phyloP scores from a whole-genome alignment of 1,140 invertebrate species.

The Microplitis mediator region DNA sequence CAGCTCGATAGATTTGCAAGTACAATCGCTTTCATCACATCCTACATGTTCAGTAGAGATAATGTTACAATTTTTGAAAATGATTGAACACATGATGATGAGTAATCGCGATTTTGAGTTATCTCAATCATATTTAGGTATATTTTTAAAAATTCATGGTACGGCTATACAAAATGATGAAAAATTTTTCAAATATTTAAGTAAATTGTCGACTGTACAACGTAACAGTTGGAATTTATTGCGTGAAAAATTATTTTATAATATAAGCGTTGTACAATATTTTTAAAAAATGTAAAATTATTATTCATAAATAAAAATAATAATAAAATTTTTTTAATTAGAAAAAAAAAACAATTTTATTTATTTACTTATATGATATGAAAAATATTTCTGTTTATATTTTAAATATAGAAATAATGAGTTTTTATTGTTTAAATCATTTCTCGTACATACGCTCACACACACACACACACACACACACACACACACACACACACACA shows the following conservation, averaged over 20 bases:
- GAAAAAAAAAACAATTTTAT: not conserved
- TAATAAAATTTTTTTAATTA: slow-evolving; percentile 9
- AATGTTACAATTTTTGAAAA: slow-evolving; percentile 81
- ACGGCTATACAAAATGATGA: slow-evolving; percentile 66
- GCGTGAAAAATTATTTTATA: slow-evolving; percentile 76
- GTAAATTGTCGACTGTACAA: slow-evolving; percentile 67
- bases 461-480: too few species aligned
- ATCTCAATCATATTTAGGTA: slow-evolving; percentile 87
- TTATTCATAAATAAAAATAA: slow-evolving; percentile 18
- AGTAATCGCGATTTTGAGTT: slow-evolving; percentile 88
- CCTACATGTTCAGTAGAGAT: slow-evolving; percentile 71
- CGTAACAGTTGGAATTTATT: slow-evolving; percentile 70
- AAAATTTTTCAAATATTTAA: slow-evolving; percentile 65
- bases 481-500: too few species aligned
- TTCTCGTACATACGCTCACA: not conserved
- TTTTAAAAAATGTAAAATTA: slow-evolving; percentile 70
- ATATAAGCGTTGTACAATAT: slow-evolving; percentile 76
- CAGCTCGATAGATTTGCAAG: slow-evolving; percentile 87
- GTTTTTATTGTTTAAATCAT: not conserved
- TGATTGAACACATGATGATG: slow-evolving; percentile 74
- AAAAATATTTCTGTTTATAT: too few species aligned
- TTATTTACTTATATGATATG: not conserved
- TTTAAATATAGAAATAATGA: too few species aligned
- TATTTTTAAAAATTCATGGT: slow-evolving; percentile 89
- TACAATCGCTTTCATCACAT: slow-evolving; percentile 79